A percentile compares a stretch with the other conserved stretches of the same genome.
Conservation (phyloP, 2,113 vertebrate species). For the Periophthalmus modestus region DNA sequence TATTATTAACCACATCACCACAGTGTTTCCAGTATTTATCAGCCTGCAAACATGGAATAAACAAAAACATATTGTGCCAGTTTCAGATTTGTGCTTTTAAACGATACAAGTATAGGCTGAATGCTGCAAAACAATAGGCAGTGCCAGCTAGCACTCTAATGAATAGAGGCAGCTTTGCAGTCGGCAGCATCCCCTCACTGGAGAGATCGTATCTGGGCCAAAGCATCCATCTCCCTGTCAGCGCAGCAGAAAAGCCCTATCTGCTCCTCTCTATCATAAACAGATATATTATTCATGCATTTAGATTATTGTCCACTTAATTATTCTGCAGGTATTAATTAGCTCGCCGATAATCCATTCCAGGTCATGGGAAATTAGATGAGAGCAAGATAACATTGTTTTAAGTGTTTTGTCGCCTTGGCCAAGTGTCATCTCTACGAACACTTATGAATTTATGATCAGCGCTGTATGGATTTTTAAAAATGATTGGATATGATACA, state of each 20-base stretch:
- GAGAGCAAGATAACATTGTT: conserved; percentile 48
- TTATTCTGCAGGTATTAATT: conserved; percentile 76
- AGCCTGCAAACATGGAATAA: conserved; percentile 15
- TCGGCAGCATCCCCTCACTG: conserved; percentile 48
- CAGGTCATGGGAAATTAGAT: conserved; percentile 61
- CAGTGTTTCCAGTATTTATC: background rate
- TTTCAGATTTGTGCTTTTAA: conserved; percentile 32
- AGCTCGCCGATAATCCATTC: conserved; percentile 51
- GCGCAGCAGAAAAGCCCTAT: conserved; percentile 18
- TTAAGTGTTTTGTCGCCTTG: conserved; percentile 18
- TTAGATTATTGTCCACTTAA: conserved; percentile 71
- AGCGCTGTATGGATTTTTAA: conserved; percentile 10
- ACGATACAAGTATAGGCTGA: conserved; percentile 51
- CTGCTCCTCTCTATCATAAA: conserved; percentile 58
- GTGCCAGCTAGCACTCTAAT: conserved; percentile 50
- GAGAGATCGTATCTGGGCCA: conserved; percentile 59
- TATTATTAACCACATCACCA: too few relatives aligned
- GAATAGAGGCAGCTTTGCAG: conserved; percentile 43
- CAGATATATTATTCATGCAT: conserved; percentile 72
- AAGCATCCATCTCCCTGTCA: conserved; percentile 71
- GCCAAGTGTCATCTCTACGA: conserved; percentile 23
- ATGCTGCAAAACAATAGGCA: conserved; percentile 43
- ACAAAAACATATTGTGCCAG: background rate
- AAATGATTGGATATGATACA: conserved; percentile 4
- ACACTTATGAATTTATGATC: conserved; percentile 17